Evolutionary conservation across 2,888 invertebrate species (phyloP).

Genomic region (Coelogynopora nodosa): DNA sequence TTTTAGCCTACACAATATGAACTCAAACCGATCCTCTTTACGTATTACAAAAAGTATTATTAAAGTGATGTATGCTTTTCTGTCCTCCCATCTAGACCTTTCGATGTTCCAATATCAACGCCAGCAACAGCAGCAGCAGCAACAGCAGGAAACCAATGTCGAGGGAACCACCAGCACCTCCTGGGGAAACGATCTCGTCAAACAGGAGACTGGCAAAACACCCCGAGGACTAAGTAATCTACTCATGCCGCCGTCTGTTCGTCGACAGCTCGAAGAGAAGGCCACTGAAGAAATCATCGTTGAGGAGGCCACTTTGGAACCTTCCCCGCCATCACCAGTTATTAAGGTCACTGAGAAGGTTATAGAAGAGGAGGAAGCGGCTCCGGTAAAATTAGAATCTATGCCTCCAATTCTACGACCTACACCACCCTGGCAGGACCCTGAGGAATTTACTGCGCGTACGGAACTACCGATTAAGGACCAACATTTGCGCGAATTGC

Average conservation of each 20-base stretch:
- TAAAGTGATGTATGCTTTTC: background rate
- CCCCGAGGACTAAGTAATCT: slow-evolving; percentile 41
- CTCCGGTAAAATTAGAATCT: background rate
- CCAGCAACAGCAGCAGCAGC: slow-evolving; percentile 36
- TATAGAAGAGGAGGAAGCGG: slow-evolving; percentile 20
- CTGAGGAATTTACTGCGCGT: slow-evolving; percentile 33
- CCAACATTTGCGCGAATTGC: slow-evolving; percentile 40
- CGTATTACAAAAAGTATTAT: background rate
- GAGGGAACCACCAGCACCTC: background rate
- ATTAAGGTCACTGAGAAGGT: no score
- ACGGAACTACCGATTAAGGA: slow-evolving; percentile 40
- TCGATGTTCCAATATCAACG: slow-evolving; percentile 26
- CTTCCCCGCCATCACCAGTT: no score
- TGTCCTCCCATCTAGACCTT: background rate
- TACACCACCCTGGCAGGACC: background rate
- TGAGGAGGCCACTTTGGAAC: background rate
- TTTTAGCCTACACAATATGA: no score
- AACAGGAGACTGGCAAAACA: background rate
- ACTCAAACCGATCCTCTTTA: no score
- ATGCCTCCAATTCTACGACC: background rate
- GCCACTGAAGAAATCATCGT: slow-evolving; percentile 13
- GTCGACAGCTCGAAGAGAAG: slow-evolving; percentile 36
- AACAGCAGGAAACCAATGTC: background rate
- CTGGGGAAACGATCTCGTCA: background rate
- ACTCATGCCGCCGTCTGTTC: slow-evolving; percentile 42